Percentiles rank a stretch among this genome's conserved stretches.
phyloP scores from a whole-genome alignment of 2,113 vertebrate genomes.

The Empidonax traillii region DNA sequence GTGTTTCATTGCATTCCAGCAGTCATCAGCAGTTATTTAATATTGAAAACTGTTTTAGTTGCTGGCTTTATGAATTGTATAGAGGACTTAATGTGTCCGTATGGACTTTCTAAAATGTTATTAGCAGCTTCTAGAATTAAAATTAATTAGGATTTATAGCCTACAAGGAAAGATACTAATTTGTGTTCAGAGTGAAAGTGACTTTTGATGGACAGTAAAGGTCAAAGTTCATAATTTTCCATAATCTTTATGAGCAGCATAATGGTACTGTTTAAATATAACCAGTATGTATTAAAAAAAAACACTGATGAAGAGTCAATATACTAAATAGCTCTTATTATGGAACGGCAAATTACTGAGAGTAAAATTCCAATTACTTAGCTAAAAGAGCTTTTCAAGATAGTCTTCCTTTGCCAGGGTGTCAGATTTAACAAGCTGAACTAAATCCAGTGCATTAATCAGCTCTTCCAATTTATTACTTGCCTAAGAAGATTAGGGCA shows the following conservation, averaged over 20 bases:
- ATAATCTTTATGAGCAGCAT: slow-evolving; percentile 24
- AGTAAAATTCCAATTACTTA: slow-evolving; percentile 70
- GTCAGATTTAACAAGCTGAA: slow-evolving; percentile 73
- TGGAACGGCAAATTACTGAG: slow-evolving; percentile 48
- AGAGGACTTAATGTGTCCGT: slow-evolving; percentile 48
- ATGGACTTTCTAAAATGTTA: slow-evolving; percentile 59
- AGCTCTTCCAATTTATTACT: slow-evolving; percentile 71
- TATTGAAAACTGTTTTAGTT: slow-evolving; percentile 42
- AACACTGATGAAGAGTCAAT: slow-evolving; percentile 20
- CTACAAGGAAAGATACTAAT: slow-evolving; percentile 46
- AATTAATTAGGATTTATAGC: slow-evolving; percentile 67
- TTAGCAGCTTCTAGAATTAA: slow-evolving; percentile 65
- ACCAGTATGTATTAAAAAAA: background rate
- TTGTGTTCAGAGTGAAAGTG: slow-evolving; percentile 34
- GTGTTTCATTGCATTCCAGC: background rate
- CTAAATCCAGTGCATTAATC: slow-evolving; percentile 72
- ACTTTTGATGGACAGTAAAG: slow-evolving; percentile 56
- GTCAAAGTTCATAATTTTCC: slow-evolving; percentile 46
- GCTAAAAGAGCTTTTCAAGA: slow-evolving; percentile 65
- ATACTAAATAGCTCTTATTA: slow-evolving; percentile 50
- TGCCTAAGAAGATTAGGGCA: slow-evolving; percentile 69
- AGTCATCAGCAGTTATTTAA: slow-evolving; percentile 5
- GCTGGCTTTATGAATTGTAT: slow-evolving; percentile 53
- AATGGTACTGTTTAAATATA: slow-evolving; percentile 34
- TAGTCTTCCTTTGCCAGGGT: slow-evolving; percentile 60